Evolutionary conservation across 2,888 invertebrate species (phyloP), one percentile per base, ranked within the genome.

Genomic region (Baccha elongata): DNA sequence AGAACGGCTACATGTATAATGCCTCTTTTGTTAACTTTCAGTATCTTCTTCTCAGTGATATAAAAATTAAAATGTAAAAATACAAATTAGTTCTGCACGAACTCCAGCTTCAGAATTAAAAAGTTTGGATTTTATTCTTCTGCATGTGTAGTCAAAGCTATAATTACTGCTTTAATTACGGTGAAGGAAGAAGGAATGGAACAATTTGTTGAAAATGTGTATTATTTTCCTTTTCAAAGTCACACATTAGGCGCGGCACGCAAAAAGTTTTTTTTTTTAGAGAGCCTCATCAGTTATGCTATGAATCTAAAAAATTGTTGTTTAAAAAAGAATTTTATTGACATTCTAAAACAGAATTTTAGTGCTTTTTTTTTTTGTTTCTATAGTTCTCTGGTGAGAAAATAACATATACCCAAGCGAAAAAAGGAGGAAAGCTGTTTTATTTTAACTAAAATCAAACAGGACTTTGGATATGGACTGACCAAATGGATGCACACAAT

Each of bases 101-200:
- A 60, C 19, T 15, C 29, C 42, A 42, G 42, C 44, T 44, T 17
- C 44, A 17, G n/a, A 44, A 29, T 60, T 42, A 60, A 15, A 53
- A 60, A 60, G 19, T 60, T 60, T 7, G 60, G 29, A 19, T 60
- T 58, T 58, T 60, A 60, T 60, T 44, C 44, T 44, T 60, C 42
- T 60, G 60, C 60, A 60, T 60, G 60, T 60, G 60, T 60, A 60
- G 44, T 60, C 60, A 60, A 60, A 60, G 60, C 60, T 13, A 44
- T 60, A 58, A 60, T 60, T 60, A 60, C 40, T 42, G 58, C 17
- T 35, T 23, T 42, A 60, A 60, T 60, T 60, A 60, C 60, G 29
- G 44, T 11, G 44, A 44, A 52, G 44, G 29, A 42, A 13, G n/a
- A 26, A 58, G 23, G 17, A 8, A 11, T 42, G 26, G 37, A 55